Evolutionary conservation across 1,140 invertebrate genomes (phyloP), one percentile per base, ranked within the genome.

Genomic region (Brachionus plicatilis): DNA sequence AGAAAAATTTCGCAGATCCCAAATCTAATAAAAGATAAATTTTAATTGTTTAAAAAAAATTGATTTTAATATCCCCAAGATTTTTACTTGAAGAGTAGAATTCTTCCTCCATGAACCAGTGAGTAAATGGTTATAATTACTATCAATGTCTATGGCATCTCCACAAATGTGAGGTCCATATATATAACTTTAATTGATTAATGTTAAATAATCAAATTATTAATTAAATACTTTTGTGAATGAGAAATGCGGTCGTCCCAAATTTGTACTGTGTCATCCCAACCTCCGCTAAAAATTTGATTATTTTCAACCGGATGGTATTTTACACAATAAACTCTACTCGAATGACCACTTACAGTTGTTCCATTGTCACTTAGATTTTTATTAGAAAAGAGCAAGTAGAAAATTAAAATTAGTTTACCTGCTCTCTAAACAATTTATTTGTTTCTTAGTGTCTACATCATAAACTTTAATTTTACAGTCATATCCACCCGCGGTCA

Each of bases 201-300:
- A 37, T 37, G 7, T 37, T 7, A 37, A 37, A 37, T 37, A 37
- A 37, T 37, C 6, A 37, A 37, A 37, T 37, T 6, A 37, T 37
- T 7, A 7, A 37, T 37, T 37, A 37, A 37, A 37, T 37, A 65
- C 60, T 84, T 60, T 60, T 76, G 72, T 47, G 82, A 83, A 33
- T 70, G 20, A 3, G 33, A 20, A 11, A 17, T 29, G 20, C 82
- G 83, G 27, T 75, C 83, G 37, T 84, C 83, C 83, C 83, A 84
- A 43, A 75, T 53, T 66, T 84, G 83, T 4, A 84, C 27, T 3
- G 72, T 84, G 11, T 84, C 70, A 84, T 84, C 83, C 83, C 83
- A 84, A n/a, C 83, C 83, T 50, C 83, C 83, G 7, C 29, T 75
- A 45, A 75, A 72, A 6, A 84, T 14, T 20, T 56, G 29, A 47